These are phyloP conservation scores for Alloscopus bannaensis DNA, from an alignment of 2,888 invertebrate species.

Conservation along the genomic window DNA sequence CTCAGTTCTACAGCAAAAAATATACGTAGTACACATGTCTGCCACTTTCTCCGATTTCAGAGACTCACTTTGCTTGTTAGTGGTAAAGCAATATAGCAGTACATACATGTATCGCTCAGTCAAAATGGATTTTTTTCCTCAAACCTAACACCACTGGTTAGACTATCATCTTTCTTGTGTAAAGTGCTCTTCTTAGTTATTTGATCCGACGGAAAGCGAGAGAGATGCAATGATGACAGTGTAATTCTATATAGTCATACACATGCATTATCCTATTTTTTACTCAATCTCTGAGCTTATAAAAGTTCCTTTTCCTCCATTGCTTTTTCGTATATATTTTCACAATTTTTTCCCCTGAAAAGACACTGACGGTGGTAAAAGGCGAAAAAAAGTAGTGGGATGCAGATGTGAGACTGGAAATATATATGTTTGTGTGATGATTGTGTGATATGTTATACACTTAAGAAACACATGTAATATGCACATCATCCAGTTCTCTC, in stretches of 20 bases:
- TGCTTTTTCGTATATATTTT: too few species aligned
- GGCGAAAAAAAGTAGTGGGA: neutral
- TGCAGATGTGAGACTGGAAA: neutral
- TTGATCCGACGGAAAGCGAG: slow-evolving; percentile 30
- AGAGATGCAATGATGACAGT: slow-evolving; percentile 12
- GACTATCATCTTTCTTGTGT: slow-evolving; percentile 35
- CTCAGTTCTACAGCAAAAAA: too few species aligned
- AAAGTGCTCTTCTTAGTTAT: slow-evolving; percentile 38
- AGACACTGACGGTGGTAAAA: neutral
- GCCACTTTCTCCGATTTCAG: neutral
- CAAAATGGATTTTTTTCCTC: too few species aligned
- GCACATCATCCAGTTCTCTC: neutral
- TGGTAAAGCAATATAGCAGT: neutral
- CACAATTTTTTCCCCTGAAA: too few species aligned
- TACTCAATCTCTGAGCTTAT: neutral
- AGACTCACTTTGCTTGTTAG: neutral
- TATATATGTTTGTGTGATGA: neutral
- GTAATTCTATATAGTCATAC: slow-evolving; percentile 13
- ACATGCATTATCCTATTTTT: neutral
- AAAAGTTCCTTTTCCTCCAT: too few species aligned
- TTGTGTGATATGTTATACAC: neutral
- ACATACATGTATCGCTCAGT: too few species aligned
- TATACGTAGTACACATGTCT: too few species aligned
- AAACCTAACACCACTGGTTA: neutral
- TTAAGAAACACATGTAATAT: neutral